A percentile compares a stretch with the other conserved stretches of the same genome.
Conservation (phyloP, 2,888 invertebrate species). For the Cerceris ruficornis region DNA sequence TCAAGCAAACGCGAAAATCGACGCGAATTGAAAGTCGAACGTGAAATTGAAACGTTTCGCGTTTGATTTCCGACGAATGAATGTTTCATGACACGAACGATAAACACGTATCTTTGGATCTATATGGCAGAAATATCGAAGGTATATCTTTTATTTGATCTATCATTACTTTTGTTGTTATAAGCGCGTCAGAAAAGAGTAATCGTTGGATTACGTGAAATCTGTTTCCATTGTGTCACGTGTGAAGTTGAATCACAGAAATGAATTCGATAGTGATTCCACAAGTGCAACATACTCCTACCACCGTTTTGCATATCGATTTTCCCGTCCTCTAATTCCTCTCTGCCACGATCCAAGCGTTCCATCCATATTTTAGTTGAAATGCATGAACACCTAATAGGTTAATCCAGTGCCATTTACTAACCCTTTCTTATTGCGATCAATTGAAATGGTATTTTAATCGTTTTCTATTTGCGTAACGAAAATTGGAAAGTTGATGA, state of each 20-base stretch:
- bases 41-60: background rate
- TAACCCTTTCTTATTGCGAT: too few species aligned
- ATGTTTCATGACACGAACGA: background rate
- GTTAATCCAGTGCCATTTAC: too few species aligned
- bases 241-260: background rate
- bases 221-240: background rate
- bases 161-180: too few species aligned
- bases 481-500: too few species aligned
- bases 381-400: too few species aligned
- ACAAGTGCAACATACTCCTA: background rate
- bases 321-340: background rate
- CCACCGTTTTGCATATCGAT: background rate
- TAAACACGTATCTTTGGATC: background rate
- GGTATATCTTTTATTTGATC: too few species aligned
- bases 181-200: too few species aligned
- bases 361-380: too few species aligned
- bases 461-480: too few species aligned
- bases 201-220: background rate
- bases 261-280: background rate
- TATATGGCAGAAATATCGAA: background rate
- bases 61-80: background rate
- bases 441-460: too few species aligned
- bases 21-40: too few species aligned
- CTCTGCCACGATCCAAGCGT: background rate
- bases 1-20: too few species aligned